phyloP scores from a whole-genome alignment of 1,140 invertebrate genomes.

The Philotrypesis tridentata region DNA sequence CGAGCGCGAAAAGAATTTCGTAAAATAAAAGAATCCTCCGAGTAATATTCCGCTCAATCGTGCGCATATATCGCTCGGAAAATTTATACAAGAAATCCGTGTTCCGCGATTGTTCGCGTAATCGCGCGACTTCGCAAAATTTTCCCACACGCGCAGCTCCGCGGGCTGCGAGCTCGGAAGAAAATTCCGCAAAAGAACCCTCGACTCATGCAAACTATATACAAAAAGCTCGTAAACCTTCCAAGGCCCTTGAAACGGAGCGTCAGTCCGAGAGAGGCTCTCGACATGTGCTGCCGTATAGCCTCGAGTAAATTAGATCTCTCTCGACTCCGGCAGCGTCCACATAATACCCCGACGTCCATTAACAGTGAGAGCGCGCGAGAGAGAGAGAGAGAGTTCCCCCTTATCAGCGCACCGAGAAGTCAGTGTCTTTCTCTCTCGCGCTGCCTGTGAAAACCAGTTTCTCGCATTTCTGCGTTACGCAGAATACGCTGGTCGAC shows the following conservation, averaged over 20 bases:
- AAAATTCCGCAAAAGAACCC: not conserved
- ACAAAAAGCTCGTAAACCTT: not conserved
- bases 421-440: not conserved
- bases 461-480: slow-evolving; percentile 19
- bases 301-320: slow-evolving; percentile 37
- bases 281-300: slow-evolving; percentile 9
- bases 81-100: no score
- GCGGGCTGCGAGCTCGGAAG: no score
- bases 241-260: not conserved
- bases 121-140: no score
- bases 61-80: no score
- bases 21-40: no score
- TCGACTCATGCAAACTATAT: not conserved
- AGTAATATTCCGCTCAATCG: no score
- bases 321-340: not conserved
- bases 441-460: slow-evolving; percentile 20
- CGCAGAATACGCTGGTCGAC: no score
- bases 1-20: no score
- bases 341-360: slow-evolving; percentile 16
- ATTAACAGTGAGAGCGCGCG: not conserved
- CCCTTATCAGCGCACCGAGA: not conserved
- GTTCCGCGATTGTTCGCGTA: no score
- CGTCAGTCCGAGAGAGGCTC: not conserved
- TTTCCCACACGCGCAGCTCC: no score
- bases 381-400: not conserved